Percentiles rank a stretch among this genome's conserved stretches.
Conservation (phyloP, 2,888 invertebrate species). For the Eristalinus sepulchralis region DNA sequence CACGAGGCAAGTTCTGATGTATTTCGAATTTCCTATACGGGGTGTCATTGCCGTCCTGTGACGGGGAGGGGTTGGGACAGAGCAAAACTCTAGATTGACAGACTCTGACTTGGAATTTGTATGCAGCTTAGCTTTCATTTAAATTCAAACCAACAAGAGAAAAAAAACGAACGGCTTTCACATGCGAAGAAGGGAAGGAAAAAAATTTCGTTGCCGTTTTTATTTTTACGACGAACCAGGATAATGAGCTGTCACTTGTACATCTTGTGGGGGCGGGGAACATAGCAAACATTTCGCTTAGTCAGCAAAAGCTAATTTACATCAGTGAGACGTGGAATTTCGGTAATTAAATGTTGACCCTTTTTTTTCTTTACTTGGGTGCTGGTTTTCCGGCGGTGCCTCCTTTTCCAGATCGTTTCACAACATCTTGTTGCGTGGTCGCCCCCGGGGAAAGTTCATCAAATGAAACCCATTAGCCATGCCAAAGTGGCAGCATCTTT, state of each 20-base stretch:
- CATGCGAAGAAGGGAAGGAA: background rate
- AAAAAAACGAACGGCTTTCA: background rate
- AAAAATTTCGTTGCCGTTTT: constrained; percentile 7
- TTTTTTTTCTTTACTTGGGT: constrained; percentile 20
- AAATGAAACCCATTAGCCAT: constrained; percentile 55
- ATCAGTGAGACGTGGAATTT: constrained; percentile 65
- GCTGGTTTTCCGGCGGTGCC: background rate
- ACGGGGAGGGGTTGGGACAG: constrained; percentile 10
- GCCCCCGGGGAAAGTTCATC: constrained; percentile 30
- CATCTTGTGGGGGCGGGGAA: constrained; percentile 1
- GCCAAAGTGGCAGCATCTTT: constrained; percentile 31
- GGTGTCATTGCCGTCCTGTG: background rate
- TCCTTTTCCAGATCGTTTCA: constrained; percentile 11
- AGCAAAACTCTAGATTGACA: constrained; percentile 27
- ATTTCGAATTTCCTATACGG: background rate
- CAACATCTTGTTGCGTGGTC: constrained; percentile 46
- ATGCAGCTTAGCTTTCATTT: constrained; percentile 31
- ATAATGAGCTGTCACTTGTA: constrained; percentile 64
- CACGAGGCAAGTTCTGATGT: background rate
- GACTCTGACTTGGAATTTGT: constrained; percentile 34
- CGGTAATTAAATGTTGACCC: constrained; percentile 69
- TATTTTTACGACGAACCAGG: constrained; percentile 34
- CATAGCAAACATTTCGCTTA: constrained; percentile 26
- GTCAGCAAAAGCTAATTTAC: constrained; percentile 68
- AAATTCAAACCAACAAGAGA: constrained; percentile 61